A percentile compares a stretch with the other conserved stretches of the same genome.
Evolutionary conservation across 1,140 invertebrate species (phyloP).

Genomic region (Scaptomyza pallida): DNA sequence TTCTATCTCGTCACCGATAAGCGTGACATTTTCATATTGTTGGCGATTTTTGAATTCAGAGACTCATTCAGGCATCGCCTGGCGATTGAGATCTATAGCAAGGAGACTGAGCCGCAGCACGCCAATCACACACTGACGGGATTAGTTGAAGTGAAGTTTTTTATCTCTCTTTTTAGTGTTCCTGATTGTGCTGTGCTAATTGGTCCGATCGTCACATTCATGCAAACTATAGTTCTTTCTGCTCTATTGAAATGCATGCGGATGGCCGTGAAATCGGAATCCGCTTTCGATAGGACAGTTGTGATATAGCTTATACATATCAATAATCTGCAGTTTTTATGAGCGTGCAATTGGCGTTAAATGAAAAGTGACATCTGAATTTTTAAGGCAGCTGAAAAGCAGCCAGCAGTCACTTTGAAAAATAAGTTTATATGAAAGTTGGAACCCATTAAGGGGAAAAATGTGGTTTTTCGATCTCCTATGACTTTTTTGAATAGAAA

Average conservation of each 20-base stretch:
- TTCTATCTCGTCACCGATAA: conserved; percentile 53
- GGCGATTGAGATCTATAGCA: conserved; percentile 40
- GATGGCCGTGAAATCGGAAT: conserved; percentile 67
- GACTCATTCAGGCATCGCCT: conserved; percentile 39
- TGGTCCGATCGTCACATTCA: conserved; percentile 57
- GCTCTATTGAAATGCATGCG: conserved; percentile 9
- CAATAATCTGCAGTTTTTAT: conserved; percentile 28
- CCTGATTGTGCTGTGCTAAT: conserved; percentile 51
- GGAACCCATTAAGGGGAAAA: too few species aligned
- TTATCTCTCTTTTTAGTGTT: conserved; percentile 38
- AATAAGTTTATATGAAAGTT: not conserved
- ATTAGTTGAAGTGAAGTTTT: conserved; percentile 64
- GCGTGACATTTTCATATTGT: conserved; percentile 82
- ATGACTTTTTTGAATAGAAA: too few species aligned
- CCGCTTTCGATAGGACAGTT: conserved; percentile 32
- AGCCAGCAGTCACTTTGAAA: not conserved
- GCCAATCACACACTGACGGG: conserved; percentile 78
- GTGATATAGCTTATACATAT: conserved; percentile 18
- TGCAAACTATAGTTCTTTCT: not conserved
- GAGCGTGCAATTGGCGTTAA: conserved; percentile 68
- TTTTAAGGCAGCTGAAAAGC: not conserved
- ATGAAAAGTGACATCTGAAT: conserved; percentile 53
- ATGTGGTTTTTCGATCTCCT: too few species aligned
- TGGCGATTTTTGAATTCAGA: conserved; percentile 56
- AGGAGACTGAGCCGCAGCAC: conserved; percentile 40